Base-by-base conservation (phyloP, 35 echinoderm and acorn worm genomes). In the Antedon bifida region DNA sequence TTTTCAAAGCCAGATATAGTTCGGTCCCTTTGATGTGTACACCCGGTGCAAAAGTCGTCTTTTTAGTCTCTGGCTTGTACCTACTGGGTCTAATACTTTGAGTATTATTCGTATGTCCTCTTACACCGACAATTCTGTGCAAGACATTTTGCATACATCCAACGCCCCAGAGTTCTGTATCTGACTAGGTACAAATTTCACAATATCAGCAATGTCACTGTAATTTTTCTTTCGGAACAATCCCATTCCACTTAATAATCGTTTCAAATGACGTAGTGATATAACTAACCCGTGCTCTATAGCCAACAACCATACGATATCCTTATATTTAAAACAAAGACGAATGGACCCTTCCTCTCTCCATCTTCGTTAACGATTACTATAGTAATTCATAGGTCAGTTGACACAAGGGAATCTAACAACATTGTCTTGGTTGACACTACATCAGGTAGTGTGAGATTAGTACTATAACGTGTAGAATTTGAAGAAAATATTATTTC, bases 221-320 rank as follows among this genome's bases (percentile, higher is more conserved):
- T 83, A 83, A 55, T 83, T n/a, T 83, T 55, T 83, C 55, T 23
- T 83, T 55, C 81, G 1, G n/a, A 55, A 83, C 34, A 83, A 73
- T 19, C 82, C 45, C 0, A 74, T 45, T 35, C 73, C 44, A 32
- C 55, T 83, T 30, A 73, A 46, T 34, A 83, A 76, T 26, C 74
- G 55, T 85, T 75, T 75, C 32, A 85, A 85, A 85, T 85, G 84
- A 35, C 74, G 74, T 35, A 46, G 16, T 73, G 13, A 76, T 34
- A 86, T 10, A 23, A 76, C 29, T 39, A 44, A 35, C 36, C 74
- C 74, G 38, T 46, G 75, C 5, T 86, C 56, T 76, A 36, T 42
- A 16, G 30, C 36, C 0, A 78, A 77, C 36, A 86, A 46, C 2
- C 30, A 78, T 0, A 76, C 31, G 26, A 77, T 44, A 14, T 85